These are phyloP conservation scores for Melitaea cinxia DNA, from an alignment of 1,140 invertebrate species.

Conservation along the genomic window DNA sequence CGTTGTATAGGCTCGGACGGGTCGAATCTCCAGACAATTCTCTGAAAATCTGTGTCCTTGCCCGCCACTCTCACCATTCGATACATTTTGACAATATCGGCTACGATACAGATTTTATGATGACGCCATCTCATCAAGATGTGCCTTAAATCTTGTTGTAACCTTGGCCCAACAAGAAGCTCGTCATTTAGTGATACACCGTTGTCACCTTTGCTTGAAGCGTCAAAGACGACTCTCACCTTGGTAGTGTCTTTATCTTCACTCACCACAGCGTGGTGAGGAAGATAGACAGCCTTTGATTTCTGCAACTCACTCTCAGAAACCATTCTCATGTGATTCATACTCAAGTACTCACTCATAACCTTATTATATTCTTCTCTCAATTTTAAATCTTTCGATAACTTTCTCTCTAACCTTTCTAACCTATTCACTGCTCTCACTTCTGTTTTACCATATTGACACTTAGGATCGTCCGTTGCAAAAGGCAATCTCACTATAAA, in stretches of 20 bases:
- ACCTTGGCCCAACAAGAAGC: neutral
- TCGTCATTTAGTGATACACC: neutral
- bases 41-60: neutral
- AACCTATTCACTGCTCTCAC: too few relatives aligned
- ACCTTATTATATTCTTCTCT: too few relatives aligned
- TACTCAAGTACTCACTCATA: too few relatives aligned
- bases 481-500: too few relatives aligned
- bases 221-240: neutral
- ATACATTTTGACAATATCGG: neutral
- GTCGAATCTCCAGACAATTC: neutral
- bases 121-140: neutral
- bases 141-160: neutral
- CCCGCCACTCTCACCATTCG: neutral
- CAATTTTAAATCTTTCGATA: too few relatives aligned
- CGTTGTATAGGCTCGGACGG: neutral
- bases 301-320: too few relatives aligned
- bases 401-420: too few relatives aligned
- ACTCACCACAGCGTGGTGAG: neutral
- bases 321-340: too few relatives aligned
- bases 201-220: neutral
- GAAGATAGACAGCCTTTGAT: neutral
- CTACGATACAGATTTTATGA: neutral
- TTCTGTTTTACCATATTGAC: too few relatives aligned
- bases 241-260: neutral
- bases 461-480: too few relatives aligned